Conservation (phyloP, 2,113 vertebrate species). For the Nestor notabilis region DNA sequence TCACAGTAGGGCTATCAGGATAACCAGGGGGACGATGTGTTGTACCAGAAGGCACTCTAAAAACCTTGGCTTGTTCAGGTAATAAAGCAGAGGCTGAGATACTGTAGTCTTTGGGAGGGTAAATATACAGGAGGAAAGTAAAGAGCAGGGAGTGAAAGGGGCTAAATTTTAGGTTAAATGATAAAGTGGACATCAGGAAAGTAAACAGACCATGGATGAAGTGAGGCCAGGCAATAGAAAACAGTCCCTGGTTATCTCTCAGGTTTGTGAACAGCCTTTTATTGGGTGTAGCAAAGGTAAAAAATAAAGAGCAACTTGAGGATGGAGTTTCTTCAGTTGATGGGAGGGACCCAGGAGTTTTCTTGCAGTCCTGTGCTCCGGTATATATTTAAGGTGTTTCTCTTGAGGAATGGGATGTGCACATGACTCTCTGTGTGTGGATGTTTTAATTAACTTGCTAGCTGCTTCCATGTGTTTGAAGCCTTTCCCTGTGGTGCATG, state of each 20-base stretch:
- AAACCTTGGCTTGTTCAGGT: neutral
- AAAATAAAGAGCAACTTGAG: neutral
- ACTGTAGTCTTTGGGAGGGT: neutral
- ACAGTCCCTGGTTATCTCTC: neutral
- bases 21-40: accelerated
- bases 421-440: neutral
- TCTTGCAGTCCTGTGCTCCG: neutral
- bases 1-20: neutral
- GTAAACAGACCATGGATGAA: neutral
- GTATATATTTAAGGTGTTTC: neutral
- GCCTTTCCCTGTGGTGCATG: neutral
- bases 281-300: neutral
- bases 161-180: neutral
- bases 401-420: neutral
- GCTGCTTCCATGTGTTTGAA: neutral
- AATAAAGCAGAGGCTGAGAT: neutral
- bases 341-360: neutral
- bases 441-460: slow-evolving; percentile 28
- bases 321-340: neutral
- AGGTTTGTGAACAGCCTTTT: neutral
- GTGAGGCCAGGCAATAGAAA: neutral
- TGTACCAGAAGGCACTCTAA: neutral
- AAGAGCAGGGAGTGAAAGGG: neutral
- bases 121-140: neutral
- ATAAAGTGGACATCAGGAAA: neutral